These are phyloP conservation scores for Chrysocyon brachyurus DNA, from an alignment of 2,797 vertebrate genomes.

Conservation along the genomic window DNA sequence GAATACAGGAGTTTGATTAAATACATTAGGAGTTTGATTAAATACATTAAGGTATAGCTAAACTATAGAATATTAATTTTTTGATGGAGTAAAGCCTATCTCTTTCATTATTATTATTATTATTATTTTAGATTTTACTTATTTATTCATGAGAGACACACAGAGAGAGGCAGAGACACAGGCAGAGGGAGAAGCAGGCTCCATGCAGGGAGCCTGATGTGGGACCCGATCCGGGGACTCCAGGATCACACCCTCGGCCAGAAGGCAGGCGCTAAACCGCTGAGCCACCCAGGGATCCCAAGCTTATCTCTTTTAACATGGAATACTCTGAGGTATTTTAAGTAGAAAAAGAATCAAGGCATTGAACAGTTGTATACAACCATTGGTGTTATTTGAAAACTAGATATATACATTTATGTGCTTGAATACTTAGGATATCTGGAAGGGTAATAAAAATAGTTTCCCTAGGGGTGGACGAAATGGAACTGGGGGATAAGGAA, in stretches of 20 bases:
- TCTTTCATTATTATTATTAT: neutral
- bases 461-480: neutral
- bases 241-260: no score
- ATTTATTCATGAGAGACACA: no score
- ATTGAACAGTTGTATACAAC: neutral
- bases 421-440: neutral
- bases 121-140: no score
- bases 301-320: neutral
- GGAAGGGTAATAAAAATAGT: neutral
- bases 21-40: neutral
- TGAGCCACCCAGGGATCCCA: neutral
- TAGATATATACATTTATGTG: neutral
- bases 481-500: neutral
- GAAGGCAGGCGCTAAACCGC: no score
- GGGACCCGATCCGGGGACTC: no score
- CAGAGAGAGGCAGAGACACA: no score
- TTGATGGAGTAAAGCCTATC: neutral
- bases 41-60: neutral
- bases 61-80: neutral
- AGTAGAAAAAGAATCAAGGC: neutral
- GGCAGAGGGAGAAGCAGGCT: no score
- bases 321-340: neutral
- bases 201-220: no score
- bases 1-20: neutral
- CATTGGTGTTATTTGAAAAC: neutral